Evolutionary conservation across 2,888 invertebrate genomes (phyloP), one percentile per base, ranked within the genome.

Genomic region (Andrena minutula): DNA sequence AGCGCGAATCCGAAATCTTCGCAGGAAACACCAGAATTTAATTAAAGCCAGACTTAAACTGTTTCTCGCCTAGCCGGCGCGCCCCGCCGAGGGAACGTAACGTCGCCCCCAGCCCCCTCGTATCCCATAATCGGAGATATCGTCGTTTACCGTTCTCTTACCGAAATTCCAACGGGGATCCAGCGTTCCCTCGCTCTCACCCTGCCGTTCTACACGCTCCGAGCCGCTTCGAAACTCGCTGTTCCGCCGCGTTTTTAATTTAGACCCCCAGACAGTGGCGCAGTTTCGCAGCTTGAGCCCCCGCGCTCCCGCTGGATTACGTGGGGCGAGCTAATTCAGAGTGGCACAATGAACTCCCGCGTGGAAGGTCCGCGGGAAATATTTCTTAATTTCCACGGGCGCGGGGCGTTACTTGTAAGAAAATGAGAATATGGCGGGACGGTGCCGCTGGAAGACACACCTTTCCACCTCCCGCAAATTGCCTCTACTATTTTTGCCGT

Each of bases 11-110:
- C 68, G 71, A 82, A 82, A 82, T 82, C 79, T 79, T 79, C 70
- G 63, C 68, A 16, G 60, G 79, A 64, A 79, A 79, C 75, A 64
- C 64, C 61, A 79, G 82, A 82, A 82, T 82, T 79, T 82, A 82
- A 82, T 82, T 82, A 79, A 79, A 79, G 51, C 61, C 64, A 30
- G 63, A 65, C 51, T 75, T 30, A 53, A 41, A 75, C 35, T 69
- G 68, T 35, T 63, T 53, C 79, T 60, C 56, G 61, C 58, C 47
- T 68, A 16, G 4, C 16, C 41, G 41, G 41, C 49, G 51, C 71
- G 26, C 66, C 35, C 8, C 28, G 53, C 2, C 20, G 2, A 28
- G 3, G 16, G 2, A 20, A 8, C n/a, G 26, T 26, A 41, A 53
- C 10, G 20, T 20, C 35, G 12, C 16, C 32, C 28, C 28, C 20